Evolutionary conservation across 2,113 vertebrate genomes (phyloP).

Genomic region (Cyanocitta stelleri): DNA sequence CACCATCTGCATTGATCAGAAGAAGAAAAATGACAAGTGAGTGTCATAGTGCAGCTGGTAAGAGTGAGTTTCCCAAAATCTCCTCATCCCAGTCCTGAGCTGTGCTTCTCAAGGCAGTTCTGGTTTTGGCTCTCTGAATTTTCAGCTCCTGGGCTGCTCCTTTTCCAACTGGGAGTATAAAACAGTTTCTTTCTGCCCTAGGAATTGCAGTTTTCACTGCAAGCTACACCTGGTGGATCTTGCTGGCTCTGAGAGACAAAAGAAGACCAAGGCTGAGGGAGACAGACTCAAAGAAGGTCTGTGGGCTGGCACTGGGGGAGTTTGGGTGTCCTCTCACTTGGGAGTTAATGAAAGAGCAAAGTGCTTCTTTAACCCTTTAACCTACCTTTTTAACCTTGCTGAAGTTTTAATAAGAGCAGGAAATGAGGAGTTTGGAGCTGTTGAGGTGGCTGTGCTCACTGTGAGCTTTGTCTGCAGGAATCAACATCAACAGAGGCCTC

Average conservation of each 20-base stretch:
- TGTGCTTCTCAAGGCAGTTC: not conserved
- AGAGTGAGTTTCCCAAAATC: not conserved
- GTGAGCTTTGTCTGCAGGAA: conserved; percentile 72
- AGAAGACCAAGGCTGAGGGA: conserved; percentile 97
- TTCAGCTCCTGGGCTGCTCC: not conserved
- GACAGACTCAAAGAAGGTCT: conserved; percentile 93
- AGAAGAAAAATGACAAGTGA: conserved; percentile 84
- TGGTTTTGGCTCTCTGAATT: not conserved
- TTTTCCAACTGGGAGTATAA: not conserved
- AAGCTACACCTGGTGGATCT: conserved; percentile 95
- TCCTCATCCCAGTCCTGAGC: not conserved
- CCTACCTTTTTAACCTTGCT: not conserved
- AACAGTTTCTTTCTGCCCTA: not conserved
- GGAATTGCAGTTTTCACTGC: conserved; percentile 73
- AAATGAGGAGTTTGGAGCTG: not conserved
- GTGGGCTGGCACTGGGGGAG: not conserved
- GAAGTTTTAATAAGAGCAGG: not conserved
- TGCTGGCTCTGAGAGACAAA: conserved; percentile 95
- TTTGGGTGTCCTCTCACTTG: not conserved
- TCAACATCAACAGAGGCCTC: conserved; percentile 95
- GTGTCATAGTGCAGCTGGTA: not conserved
- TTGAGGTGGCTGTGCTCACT: not conserved
- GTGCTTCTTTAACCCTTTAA: not conserved
- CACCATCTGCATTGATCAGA: conserved; percentile 90
- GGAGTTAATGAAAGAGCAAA: not conserved